phyloP scores from a whole-genome alignment of 2,888 invertebrate genomes.

The Ypsolopha sequella region DNA sequence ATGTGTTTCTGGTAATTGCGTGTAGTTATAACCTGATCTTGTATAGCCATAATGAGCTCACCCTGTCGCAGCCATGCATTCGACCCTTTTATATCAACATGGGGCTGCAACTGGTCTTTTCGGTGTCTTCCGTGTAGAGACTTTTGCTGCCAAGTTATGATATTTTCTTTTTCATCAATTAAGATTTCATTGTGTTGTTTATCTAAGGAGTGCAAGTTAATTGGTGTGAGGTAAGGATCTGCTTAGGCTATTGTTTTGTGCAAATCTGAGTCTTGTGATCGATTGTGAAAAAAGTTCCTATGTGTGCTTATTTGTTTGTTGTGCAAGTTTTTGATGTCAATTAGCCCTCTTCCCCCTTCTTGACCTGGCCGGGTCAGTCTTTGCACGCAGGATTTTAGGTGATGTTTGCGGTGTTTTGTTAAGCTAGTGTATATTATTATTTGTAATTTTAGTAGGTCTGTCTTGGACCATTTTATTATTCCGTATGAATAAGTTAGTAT shows the following conservation, averaged over 20 bases:
- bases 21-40: neutral
- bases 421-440: constrained; percentile 8
- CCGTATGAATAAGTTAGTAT: constrained; percentile 16
- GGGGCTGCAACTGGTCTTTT: constrained; percentile 1
- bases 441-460: constrained; percentile 11
- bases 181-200: neutral
- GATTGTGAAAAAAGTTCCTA: neutral
- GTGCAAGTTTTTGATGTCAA: no score
- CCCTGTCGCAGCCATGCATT: neutral
- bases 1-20: neutral
- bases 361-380: constrained; percentile 10
- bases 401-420: constrained; percentile 13
- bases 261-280: neutral
- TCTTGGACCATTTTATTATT: constrained; percentile 12
- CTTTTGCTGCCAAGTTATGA: constrained; percentile 3
- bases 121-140: no score
- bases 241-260: no score
- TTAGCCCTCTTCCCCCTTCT: no score
- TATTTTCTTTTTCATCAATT: neutral
- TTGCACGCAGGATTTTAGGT: constrained; percentile 12
- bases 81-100: constrained; percentile 7
- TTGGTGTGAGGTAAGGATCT: neutral
- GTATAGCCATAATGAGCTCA: neutral
- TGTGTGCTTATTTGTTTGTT: neutral
- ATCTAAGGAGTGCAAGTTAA: neutral